Evolutionary conservation across 2,888 invertebrate species (phyloP).

Genomic region (Halictus ligatus): DNA sequence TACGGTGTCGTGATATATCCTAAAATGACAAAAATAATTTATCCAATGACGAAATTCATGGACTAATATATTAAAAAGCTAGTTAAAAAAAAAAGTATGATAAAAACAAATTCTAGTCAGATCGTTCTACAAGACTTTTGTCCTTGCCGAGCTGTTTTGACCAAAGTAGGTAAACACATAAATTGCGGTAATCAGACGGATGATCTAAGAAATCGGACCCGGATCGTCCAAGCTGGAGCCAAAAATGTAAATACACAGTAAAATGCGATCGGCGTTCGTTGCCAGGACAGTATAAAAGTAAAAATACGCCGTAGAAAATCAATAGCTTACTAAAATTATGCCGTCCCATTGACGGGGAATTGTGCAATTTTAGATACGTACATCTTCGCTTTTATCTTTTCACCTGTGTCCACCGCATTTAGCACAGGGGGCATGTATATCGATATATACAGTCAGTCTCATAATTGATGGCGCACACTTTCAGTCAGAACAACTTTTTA

Average conservation of each 20-base stretch:
- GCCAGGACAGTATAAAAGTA: background rate
- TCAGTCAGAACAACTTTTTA: no score
- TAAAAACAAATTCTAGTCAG: background rate
- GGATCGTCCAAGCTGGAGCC: background rate
- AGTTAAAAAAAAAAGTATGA: background rate
- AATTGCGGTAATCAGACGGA: background rate
- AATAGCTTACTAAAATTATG: conserved; percentile 30
- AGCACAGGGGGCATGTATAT: background rate
- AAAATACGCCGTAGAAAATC: background rate
- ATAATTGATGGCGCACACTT: no score
- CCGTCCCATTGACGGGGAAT: conserved; percentile 16
- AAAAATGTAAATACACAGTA: background rate
- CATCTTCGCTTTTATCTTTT: background rate
- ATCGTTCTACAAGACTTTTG: background rate
- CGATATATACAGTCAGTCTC: no score
- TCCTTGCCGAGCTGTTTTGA: background rate
- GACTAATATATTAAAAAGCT: no score
- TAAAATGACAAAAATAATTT: no score
- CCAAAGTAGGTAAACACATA: background rate
- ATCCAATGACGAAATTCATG: no score
- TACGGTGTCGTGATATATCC: no score
- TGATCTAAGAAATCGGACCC: background rate
- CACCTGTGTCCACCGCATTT: background rate
- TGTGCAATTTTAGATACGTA: conserved; percentile 16
- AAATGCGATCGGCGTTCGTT: background rate